These are phyloP conservation scores for Rhabdophis nuchalis DNA, from an alignment of 2,797 vertebrate genomes.

Conservation along the genomic window DNA sequence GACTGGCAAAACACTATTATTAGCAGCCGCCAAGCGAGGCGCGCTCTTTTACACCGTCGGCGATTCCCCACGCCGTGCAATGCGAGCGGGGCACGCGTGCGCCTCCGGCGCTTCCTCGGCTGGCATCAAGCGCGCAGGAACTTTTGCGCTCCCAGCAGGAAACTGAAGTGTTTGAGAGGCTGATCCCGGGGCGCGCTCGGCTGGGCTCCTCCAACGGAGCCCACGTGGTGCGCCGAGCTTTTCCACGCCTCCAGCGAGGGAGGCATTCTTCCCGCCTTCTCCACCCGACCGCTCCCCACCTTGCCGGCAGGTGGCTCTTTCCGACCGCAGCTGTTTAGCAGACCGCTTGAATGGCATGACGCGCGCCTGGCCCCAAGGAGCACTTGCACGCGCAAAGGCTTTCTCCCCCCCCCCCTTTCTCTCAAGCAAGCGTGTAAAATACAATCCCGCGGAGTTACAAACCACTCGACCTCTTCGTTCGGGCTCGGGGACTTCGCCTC, in stretches of 20 bases:
- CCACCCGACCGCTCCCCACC: not conserved
- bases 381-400: not conserved
- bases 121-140: no score
- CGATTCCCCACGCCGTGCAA: not conserved
- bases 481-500: not conserved
- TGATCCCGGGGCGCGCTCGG: not conserved
- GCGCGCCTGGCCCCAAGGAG: not conserved
- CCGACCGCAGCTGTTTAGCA: not conserved
- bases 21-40: not conserved
- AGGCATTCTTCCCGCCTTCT: not conserved
- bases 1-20: no score
- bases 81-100: not conserved
- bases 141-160: not conserved
- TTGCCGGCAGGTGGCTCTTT: slow-evolving; percentile 70
- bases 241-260: not conserved
- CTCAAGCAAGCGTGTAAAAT: not conserved
- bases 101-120: not conserved
- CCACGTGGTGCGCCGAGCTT: slow-evolving; percentile 24
- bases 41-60: not conserved
- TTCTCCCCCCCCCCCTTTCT: no score
- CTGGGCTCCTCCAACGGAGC: not conserved
- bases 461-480: not conserved
- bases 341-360: not conserved
- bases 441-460: not conserved
- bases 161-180: no score